Conservation (phyloP, 2,113 vertebrate genomes). For the Varanus salvator region DNA sequence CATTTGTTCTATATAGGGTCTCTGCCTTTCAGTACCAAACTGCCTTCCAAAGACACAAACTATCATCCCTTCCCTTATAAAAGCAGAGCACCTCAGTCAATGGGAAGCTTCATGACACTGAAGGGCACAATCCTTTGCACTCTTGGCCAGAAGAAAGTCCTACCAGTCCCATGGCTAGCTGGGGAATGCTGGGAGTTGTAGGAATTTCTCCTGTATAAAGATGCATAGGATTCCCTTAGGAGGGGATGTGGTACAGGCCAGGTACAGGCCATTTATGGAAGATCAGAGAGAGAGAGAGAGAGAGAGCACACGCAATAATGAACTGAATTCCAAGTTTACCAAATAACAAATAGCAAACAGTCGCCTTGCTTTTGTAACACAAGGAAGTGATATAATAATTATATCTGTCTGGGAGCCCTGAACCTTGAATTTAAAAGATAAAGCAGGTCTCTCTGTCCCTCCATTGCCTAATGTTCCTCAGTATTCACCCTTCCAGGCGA, state of each 20-base stretch:
- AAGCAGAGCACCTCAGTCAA: no score
- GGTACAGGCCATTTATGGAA: background rate
- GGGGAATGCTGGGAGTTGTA: no score
- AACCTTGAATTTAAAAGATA: conserved; percentile 26
- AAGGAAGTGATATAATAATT: conserved; percentile 43
- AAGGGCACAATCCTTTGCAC: no score
- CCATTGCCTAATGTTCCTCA: background rate
- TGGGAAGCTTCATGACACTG: no score
- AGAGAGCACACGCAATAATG: background rate
- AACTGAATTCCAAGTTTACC: conserved; percentile 28
- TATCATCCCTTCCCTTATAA: no score
- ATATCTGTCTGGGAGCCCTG: conserved; percentile 36
- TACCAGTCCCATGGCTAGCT: no score
- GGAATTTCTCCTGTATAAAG: no score
- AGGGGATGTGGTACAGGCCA: background rate
- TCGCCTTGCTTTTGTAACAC: conserved; percentile 33
- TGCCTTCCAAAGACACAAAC: background rate
- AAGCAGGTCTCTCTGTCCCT: conserved; percentile 36
- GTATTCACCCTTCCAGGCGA: conserved; percentile 36
- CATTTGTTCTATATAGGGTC: background rate
- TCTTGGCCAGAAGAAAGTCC: no score
- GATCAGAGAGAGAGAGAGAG: background rate
- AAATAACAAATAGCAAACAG: conserved; percentile 51
- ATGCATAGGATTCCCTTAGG: background rate
- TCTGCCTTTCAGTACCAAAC: background rate